These are phyloP conservation scores for Melospiza melodia DNA, from an alignment of 2,113 vertebrate species.

Conservation along the genomic window DNA sequence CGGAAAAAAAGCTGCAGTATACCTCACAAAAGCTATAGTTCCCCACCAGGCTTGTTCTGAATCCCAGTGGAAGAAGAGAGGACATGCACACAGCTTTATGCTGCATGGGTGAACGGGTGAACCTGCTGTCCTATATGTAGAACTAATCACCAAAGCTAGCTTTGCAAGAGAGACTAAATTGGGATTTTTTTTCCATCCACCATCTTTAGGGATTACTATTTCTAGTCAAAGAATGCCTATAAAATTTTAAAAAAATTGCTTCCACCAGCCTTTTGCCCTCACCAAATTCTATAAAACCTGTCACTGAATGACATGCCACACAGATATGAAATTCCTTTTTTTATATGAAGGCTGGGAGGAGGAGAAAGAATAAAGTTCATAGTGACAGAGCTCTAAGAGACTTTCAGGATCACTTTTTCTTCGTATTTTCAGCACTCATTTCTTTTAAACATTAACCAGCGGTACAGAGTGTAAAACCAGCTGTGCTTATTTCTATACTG, in stretches of 20 bases:
- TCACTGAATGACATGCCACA: background rate
- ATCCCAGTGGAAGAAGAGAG: background rate
- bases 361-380: background rate
- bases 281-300: background rate
- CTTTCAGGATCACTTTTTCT: background rate
- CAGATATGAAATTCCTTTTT: slow-evolving; percentile 10
- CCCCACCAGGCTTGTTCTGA: background rate
- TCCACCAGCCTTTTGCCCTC: background rate
- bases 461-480: slow-evolving; percentile 1
- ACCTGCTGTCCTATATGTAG: background rate
- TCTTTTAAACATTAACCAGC: slow-evolving; percentile 36
- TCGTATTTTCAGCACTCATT: slow-evolving; percentile 18
- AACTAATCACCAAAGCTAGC: background rate
- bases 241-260: background rate
- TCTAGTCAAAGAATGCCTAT: background rate
- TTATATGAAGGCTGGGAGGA: background rate
- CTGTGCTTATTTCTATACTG: slow-evolving; percentile 21
- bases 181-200: background rate
- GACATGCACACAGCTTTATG: background rate
- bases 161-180: background rate
- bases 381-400: background rate
- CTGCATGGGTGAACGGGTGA: background rate
- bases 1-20: background rate
- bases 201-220: background rate
- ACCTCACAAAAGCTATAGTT: background rate